These are phyloP conservation scores for Molossus alvarezi DNA, from an alignment of 2,797 vertebrate species.

Conservation along the genomic window DNA sequence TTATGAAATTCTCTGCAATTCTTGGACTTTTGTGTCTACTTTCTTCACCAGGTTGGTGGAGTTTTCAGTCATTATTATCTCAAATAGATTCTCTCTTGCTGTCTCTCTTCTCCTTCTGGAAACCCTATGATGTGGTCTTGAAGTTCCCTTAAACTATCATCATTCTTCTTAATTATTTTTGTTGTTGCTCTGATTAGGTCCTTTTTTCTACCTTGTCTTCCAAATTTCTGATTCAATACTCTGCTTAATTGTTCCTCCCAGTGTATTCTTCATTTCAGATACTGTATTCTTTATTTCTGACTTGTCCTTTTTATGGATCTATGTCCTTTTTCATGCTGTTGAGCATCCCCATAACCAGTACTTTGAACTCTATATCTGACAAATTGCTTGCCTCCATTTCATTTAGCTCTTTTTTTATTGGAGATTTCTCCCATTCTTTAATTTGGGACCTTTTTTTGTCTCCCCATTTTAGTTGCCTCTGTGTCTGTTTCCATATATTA, in stretches of 20 bases:
- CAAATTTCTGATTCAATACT: not conserved
- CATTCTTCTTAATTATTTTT: not conserved
- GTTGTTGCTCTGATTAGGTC: not conserved
- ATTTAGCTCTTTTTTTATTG: not conserved
- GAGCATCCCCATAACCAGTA: not conserved
- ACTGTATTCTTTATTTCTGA: not conserved
- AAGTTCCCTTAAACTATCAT: not conserved
- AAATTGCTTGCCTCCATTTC: not conserved
- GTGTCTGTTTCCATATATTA: too few relatives aligned
- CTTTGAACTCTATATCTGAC: not conserved
- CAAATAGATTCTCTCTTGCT: not conserved
- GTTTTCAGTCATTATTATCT: not conserved
- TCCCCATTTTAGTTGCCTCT: too few relatives aligned
- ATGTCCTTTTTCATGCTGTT: not conserved
- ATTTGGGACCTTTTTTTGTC: too few relatives aligned
- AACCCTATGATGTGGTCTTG: not conserved
- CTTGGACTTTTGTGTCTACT: not conserved
- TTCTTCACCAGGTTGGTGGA: not conserved
- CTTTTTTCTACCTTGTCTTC: not conserved
- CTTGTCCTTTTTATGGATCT: not conserved
- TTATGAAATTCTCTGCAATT: not conserved
- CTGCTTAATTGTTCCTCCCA: not conserved
- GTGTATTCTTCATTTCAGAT: not conserved
- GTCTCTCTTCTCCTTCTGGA: not conserved
- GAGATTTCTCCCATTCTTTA: too few relatives aligned